Percentiles rank a stretch among this genome's conserved stretches.
phyloP scores from a whole-genome alignment of 2,888 invertebrate genomes.

The Cryptus armator region DNA sequence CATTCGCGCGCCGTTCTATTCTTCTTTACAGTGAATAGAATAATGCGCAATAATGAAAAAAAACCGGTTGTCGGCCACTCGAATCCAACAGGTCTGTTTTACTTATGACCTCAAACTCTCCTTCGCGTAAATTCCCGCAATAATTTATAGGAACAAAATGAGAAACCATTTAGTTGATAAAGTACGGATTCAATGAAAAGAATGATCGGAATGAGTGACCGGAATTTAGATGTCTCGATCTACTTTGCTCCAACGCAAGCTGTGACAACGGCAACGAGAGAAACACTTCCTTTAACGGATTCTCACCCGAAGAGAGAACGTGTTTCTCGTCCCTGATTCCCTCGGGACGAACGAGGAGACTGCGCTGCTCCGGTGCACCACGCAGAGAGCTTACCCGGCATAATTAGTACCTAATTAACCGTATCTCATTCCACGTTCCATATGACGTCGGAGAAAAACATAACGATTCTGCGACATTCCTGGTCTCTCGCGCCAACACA shows the following conservation, averaged over 20 bases:
- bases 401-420: constrained; percentile 68
- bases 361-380: background rate
- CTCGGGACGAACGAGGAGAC: constrained; percentile 52
- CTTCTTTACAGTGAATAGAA: constrained; percentile 15
- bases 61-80: background rate
- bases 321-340: constrained; percentile 43
- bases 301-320: constrained; percentile 57
- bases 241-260: background rate
- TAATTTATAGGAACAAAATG: background rate
- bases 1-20: constrained; percentile 7
- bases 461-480: too few species aligned
- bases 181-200: background rate
- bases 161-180: background rate
- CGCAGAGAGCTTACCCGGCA: constrained; percentile 26
- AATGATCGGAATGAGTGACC: background rate
- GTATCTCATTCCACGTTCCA: constrained; percentile 32
- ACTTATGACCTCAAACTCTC: constrained; percentile 3
- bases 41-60: background rate
- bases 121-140: background rate
- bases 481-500: too few species aligned
- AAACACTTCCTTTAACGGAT: constrained; percentile 60
- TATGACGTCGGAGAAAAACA: too few species aligned
- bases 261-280: constrained; percentile 15
- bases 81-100: background rate
- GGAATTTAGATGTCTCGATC: constrained; percentile 21